Base-by-base conservation (phyloP, 64 coral and sea anemone species). In the Stylophora pistillata region DNA sequence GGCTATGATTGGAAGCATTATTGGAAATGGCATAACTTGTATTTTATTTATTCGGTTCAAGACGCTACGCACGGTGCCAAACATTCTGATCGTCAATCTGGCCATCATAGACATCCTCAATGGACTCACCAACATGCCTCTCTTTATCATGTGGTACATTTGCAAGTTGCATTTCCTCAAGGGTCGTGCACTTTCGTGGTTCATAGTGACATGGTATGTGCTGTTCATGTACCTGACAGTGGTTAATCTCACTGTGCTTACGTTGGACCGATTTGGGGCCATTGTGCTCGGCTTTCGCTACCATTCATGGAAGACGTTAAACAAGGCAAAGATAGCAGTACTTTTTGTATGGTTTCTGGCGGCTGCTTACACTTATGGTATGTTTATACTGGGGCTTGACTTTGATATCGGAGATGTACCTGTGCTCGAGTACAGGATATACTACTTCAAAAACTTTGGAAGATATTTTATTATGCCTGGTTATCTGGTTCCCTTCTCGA, bases 101-200 rank as follows among this genome's bases (percentile, higher is more conserved):
- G 78, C 89, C 53, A n/a, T 91, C 30, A 60, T 91, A 62, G 89
- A 91, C 71, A 77, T 93, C 54, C 56, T 93, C 59, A 93, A 93
- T 55, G 85, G 85, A 9, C 3, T 88, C 21, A 62, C 33, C 1
- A 84, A 84, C 29, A 84, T 84, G 80, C 80, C 80, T 47, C 59
- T 84, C 9, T 21, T 82, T 27, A 64, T 82, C 18, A 37, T 63
- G 17, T 58, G 55, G 79, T 58, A 82, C 26, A 82, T 58, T 25
- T 82, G 79, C 25, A 58, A 62, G 29, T 27, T 34, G 16, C 15
- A 11, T 13, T 5, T 14, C 20, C 64, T 74, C 0, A 74, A 74
- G 52, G 85, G 85, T 16, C 63, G 28, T 20, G 12, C 47, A 1
- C 53, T 86, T 11, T 86, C 85, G 2, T 86, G 85, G 85, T 74